A percentile compares a stretch with the other conserved stretches of the same genome.
phyloP scores from a whole-genome alignment of 1,140 invertebrate genomes.

The Portunus trituberculatus region DNA sequence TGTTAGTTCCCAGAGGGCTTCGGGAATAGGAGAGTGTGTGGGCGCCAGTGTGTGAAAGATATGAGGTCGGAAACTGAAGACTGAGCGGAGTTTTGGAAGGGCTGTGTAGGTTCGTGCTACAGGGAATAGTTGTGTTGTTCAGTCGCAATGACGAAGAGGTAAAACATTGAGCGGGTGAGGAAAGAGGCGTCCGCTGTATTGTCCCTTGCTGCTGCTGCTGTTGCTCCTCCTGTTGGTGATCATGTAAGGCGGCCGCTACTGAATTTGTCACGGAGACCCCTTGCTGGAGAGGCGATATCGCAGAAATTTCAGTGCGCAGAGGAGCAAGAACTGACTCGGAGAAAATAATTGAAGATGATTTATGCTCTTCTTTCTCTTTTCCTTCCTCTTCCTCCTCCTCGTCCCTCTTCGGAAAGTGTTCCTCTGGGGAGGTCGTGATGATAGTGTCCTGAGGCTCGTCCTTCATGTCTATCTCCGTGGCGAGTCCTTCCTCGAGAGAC shows the following conservation, averaged over 20 bases:
- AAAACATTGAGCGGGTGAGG: too few relatives aligned
- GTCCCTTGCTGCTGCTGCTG: background rate
- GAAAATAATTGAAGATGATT: background rate
- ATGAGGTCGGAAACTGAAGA: background rate
- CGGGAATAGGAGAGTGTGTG: background rate
- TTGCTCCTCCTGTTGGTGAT: background rate
- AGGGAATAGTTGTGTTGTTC: background rate
- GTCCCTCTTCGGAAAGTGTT: background rate
- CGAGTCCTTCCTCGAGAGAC: slow-evolving; percentile 46
- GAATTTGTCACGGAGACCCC: too few relatives aligned
- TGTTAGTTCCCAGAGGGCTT: background rate
- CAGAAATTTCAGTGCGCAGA: background rate
- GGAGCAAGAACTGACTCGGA: background rate
- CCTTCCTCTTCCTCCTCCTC: background rate
- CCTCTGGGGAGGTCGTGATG: background rate
- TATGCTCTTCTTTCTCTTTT: background rate
- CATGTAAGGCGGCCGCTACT: background rate
- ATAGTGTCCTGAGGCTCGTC: background rate
- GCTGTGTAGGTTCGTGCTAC: background rate
- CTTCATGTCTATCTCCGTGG: slow-evolving; percentile 31
- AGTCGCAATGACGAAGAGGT: background rate
- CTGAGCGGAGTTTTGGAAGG: background rate
- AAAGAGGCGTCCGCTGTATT: background rate
- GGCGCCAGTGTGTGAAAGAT: background rate
- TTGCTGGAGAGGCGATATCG: background rate